These are phyloP conservation scores for Anser cygnoides DNA, from an alignment of 2,113 vertebrate genomes.

Conservation along the genomic window DNA sequence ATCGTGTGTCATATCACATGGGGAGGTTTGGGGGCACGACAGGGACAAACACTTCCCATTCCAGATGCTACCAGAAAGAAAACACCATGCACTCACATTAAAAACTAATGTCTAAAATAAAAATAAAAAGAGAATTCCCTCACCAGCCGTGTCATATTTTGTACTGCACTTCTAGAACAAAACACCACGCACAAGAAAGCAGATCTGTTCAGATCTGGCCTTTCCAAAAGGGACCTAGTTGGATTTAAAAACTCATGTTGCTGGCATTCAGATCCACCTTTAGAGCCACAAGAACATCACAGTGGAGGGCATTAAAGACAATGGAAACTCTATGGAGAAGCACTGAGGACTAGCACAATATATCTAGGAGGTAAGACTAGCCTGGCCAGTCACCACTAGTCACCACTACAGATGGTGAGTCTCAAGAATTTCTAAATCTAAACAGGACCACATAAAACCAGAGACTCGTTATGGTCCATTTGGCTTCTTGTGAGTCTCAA, in stretches of 20 bases:
- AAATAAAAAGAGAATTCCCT: not conserved
- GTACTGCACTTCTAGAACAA: not conserved
- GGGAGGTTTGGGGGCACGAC: not conserved
- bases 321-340: not conserved
- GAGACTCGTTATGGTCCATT: not conserved
- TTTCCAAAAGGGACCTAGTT: not conserved
- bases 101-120: not conserved
- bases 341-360: not conserved
- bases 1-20: fast-evolving
- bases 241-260: not conserved
- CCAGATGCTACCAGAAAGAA: not conserved
- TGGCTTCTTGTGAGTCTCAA: not conserved
- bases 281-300: not conserved
- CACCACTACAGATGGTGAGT: not conserved
- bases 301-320: not conserved
- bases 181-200: not conserved
- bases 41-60: not conserved
- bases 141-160: not conserved
- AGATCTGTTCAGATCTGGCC: not conserved
- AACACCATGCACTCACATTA: not conserved
- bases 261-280: not conserved
- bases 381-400: not conserved
- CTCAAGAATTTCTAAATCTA: not conserved
- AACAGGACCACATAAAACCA: not conserved
- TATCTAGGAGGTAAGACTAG: not conserved